Evolutionary conservation across 1,140 invertebrate genomes (phyloP), one percentile per base, ranked within the genome.

Genomic region (Camponotus pennsylvanicus): DNA sequence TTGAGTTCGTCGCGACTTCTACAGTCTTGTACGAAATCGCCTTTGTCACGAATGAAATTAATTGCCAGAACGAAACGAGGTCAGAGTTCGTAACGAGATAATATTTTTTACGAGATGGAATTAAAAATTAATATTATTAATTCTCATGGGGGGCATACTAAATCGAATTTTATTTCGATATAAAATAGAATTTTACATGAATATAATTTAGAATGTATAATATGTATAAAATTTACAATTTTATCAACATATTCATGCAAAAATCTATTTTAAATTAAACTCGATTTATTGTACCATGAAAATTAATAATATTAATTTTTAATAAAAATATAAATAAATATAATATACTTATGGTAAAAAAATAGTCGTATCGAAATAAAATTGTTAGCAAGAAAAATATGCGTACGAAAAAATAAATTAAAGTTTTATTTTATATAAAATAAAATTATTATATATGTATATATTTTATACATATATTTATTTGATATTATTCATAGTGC

Each of bases 21-120:
- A 40, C 32, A 40, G 6, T 73, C 15, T 42, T 82, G 37, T 52
- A 59, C 52, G 37, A 82, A 82, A 49, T 82, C 78, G 71, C 15
- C 32, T 78, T 52, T 78, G 45, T 64, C 70, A 59, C 32, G 75
- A 84, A 85, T 40, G 21, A 66, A 67, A 78, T 85, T 75, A 78
- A 85, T 49, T 32, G 59, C 57, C 27, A 63, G 52, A 66, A 40
- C 34, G 9, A 66, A 78, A 85, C 45, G n/a, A 18, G 82, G 59
- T 42, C 82, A 45, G 21, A 7, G 18, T 71, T 37, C 37, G 78
- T 80, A 70, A 82, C 52, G 18, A 82, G 37, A 57, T 71, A 32
- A 82, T 73, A 15, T 71, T 45, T 80, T 82, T 71, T 73, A 27
- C 18, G 6, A 57, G 71, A 57, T 82, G 27, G 27, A 27, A 40